These are phyloP conservation scores for Electrophaes corylata DNA, from an alignment of 2,888 invertebrate species.

Conservation along the genomic window DNA sequence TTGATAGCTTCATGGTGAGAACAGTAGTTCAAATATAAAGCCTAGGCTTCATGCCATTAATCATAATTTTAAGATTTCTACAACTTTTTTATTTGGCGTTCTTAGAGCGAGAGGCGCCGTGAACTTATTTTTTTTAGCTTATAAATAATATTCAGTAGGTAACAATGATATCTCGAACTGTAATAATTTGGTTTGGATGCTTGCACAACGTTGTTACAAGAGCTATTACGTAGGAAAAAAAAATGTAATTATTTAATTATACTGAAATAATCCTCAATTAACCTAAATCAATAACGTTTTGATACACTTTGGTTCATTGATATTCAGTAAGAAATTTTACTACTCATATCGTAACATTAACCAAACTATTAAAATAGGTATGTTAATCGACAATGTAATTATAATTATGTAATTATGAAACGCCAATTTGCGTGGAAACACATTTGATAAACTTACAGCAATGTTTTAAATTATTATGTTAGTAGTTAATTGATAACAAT, in stretches of 20 bases:
- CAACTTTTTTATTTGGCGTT: neutral
- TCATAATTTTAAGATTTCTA: neutral
- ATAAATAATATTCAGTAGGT: neutral
- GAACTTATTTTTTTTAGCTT: neutral
- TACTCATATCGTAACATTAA: slow-evolving; percentile 32
- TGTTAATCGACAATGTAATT: slow-evolving; percentile 12
- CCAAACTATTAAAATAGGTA: slow-evolving; percentile 5
- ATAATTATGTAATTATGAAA: slow-evolving; percentile 1
- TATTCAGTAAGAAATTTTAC: slow-evolving; percentile 27
- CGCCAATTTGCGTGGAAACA: slow-evolving; percentile 1
- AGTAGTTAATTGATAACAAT: slow-evolving; percentile 34
- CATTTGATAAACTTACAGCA: slow-evolving; percentile 21
- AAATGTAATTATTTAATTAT: neutral
- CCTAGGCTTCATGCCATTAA: slow-evolving; percentile 3
- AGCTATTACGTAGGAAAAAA: slow-evolving; percentile 14
- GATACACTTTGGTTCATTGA: slow-evolving; percentile 38
- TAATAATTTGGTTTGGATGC: slow-evolving; percentile 12
- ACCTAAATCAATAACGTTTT: slow-evolving; percentile 33
- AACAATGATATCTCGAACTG: slow-evolving; percentile 14
- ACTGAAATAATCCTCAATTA: neutral
- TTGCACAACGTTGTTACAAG: slow-evolving; percentile 14
- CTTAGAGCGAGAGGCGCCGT: neutral
- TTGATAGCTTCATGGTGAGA: neutral
- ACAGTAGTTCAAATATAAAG: slow-evolving; percentile 2
- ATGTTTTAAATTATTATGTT: slow-evolving; percentile 24